Conservation (phyloP, 2,888 invertebrate species). For the Phaonia tiefii region DNA sequence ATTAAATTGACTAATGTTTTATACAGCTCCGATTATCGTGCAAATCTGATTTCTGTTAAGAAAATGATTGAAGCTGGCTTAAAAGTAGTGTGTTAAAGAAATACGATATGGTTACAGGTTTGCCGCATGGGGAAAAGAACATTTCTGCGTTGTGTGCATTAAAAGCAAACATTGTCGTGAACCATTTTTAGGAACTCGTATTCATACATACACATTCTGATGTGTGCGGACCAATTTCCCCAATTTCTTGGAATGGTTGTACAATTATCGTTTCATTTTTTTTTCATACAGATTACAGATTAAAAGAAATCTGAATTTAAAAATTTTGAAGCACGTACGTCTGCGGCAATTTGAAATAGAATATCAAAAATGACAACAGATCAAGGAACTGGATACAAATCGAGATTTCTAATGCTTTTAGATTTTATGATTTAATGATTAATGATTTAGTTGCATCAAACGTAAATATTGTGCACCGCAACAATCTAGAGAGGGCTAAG, state of each 20-base stretch:
- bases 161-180: conserved; percentile 1
- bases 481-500: no score
- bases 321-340: background rate
- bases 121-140: background rate
- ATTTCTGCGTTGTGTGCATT: background rate
- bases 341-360: background rate
- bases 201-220: background rate
- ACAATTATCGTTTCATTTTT: background rate
- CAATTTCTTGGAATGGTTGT: background rate
- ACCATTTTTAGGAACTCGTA: background rate
- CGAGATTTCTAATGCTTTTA: no score
- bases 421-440: no score
- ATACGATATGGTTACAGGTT: background rate
- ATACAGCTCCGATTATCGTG: no score
- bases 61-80: no score
- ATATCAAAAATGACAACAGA: background rate
- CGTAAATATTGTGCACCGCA: no score
- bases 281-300: background rate
- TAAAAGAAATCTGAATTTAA: background rate
- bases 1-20: no score
- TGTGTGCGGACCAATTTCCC: background rate
- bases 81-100: no score
- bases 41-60: no score
- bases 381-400: background rate
- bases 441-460: no score